phyloP scores from a whole-genome alignment of 2,888 invertebrate genomes.

The Eilema caniola region DNA sequence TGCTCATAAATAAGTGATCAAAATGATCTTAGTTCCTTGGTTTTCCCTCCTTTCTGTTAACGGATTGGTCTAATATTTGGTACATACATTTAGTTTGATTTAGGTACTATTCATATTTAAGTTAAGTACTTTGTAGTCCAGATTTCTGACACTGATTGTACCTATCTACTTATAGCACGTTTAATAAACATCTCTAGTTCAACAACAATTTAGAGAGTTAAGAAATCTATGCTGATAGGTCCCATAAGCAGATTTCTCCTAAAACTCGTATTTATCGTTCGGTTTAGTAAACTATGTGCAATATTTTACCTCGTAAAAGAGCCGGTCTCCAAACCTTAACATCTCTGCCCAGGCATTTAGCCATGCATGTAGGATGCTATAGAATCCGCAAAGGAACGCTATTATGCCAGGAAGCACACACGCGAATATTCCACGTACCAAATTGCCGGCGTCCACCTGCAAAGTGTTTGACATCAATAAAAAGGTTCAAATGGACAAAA shows the following conservation, averaged over 20 bases:
- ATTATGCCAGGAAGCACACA: constrained; percentile 92
- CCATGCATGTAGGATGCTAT: constrained; percentile 96
- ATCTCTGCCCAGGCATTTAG: constrained; percentile 96
- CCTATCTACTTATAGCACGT: too few relatives aligned
- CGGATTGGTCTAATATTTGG: too few relatives aligned
- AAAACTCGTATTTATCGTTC: background rate
- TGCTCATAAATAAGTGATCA: too few relatives aligned
- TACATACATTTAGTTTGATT: too few relatives aligned
- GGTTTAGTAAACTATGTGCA: background rate
- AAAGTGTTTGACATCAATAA: background rate
- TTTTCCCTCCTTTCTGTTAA: too few relatives aligned
- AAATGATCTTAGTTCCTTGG: too few relatives aligned
- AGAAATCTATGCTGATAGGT: background rate
- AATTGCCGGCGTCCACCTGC: constrained; percentile 76
- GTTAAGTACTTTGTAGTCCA: too few relatives aligned
- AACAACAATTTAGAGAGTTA: background rate
- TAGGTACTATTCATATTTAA: too few relatives aligned
- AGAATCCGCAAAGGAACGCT: constrained; percentile 92
- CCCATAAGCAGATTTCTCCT: background rate
- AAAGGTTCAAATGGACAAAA: background rate
- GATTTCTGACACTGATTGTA: too few relatives aligned
- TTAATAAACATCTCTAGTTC: background rate
- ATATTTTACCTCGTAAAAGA: constrained; percentile 81
- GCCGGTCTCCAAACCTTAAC: constrained; percentile 94
- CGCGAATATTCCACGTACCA: constrained; percentile 89